Base-by-base conservation (phyloP, 2,113 vertebrate genomes). In the Euleptes europaea region DNA sequence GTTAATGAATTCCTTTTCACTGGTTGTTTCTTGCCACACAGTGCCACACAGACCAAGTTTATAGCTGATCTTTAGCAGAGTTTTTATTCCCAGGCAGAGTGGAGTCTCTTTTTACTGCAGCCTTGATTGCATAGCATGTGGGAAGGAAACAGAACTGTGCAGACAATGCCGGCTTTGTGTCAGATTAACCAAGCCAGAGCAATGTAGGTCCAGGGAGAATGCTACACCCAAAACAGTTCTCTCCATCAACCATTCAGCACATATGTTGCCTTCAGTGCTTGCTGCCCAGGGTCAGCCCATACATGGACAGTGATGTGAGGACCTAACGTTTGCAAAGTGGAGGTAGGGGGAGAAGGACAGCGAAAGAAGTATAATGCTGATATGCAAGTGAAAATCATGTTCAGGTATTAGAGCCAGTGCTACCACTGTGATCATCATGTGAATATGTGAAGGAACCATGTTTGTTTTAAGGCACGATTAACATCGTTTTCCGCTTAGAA, bases 11-110 rank as follows among this genome's bases (percentile, higher is more conserved):
- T 17, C 51, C 35, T 12, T 83, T 33, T 74, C 70, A 60, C 35
- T 77, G 65, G 78, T 57, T 79, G 83, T 73, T 83, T 79, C 75
- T 78, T 86, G 78, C 63, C 78, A 76, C 78, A 75, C 60, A 86
- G 78, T 86, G 78, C 63, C 78, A 76, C 78, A 75, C 60, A 86
- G 78, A 19, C 84, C n/a, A 26, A 63, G 78, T 86, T 86, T 80
- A 86, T 80, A 67, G 84, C 78, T 86, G 84, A 86, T 72, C 54
- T 83, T 72, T 71, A 78, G 40, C 80, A 54, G 40, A 78, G 26
- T 78, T 87, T 63, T 78, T 78, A 78, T 78, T 83, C 74, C 40
- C 73, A 78, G 74, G 79, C 40, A 38, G 65, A 78, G 51, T 65
- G 26, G 80, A 51, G 54, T 72, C 80, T 87, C 80, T 83, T 83